Conservation (phyloP, 2,113 vertebrate species). For the Danio rerio region GRCz12tu NC_133184.1:18401501-18402000, state of each 20-base stretch:
- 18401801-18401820: slow-evolving; percentile 67
- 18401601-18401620: too few species aligned
- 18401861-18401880: slow-evolving; percentile 41
- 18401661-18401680: slow-evolving; percentile 12
- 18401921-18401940: background rate
- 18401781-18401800: slow-evolving; percentile 64
- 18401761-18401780: slow-evolving; percentile 71
- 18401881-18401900: slow-evolving; percentile 49
- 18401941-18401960: background rate
- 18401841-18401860: slow-evolving; percentile 50
- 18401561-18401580: slow-evolving; percentile 47
- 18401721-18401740: slow-evolving; percentile 33
- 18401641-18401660: slow-evolving; percentile 25
- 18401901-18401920: slow-evolving; percentile 45
- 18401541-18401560: slow-evolving; percentile 35
- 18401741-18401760: slow-evolving; percentile 56
- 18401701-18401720: slow-evolving; percentile 38
- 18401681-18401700: slow-evolving; percentile 26
- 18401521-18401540: slow-evolving; percentile 36
- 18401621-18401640: background rate
- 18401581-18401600: background rate
- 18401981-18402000: background rate
- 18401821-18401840: slow-evolving; percentile 39
- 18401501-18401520: slow-evolving; percentile 7
- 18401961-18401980: background rate